A percentile compares a stretch with the other conserved stretches of the same genome.
phyloP scores from a whole-genome alignment of 2,113 vertebrate genomes.

The Bothrops jararaca region DNA sequence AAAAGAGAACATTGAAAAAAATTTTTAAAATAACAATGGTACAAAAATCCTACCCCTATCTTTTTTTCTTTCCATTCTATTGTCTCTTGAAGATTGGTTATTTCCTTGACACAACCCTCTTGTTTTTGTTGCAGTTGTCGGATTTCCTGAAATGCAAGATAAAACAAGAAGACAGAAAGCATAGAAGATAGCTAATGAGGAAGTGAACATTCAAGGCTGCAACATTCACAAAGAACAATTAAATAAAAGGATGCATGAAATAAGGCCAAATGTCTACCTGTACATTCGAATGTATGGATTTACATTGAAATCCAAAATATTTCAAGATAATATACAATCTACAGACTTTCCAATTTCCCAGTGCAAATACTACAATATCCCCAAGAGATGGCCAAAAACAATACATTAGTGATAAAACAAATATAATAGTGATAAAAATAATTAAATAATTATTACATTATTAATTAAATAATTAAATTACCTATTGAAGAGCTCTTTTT shows the following conservation, averaged over 20 bases:
- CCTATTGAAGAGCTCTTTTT: neutral
- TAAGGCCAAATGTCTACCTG: neutral
- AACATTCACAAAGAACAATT: conserved; percentile 43
- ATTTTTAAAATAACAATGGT: neutral
- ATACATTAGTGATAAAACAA: neutral
- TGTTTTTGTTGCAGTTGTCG: conserved; percentile 85
- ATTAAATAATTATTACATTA: neutral
- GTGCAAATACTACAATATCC: neutral
- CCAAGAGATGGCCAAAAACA: neutral
- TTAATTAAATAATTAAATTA: neutral
- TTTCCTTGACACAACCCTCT: conserved; percentile 83
- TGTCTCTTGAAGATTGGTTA: conserved; percentile 89
- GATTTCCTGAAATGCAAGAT: conserved; percentile 75
- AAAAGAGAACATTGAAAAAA: neutral
- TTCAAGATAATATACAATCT: neutral
- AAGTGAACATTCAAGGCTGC: conserved; percentile 25
- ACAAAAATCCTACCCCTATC: conserved; percentile 78
- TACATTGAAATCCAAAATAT: conserved; percentile 5
- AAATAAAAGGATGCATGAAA: conserved; percentile 1
- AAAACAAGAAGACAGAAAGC: conserved; percentile 62
- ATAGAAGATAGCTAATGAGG: conserved; percentile 52
- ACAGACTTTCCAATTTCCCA: neutral
- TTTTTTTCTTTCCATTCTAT: conserved; percentile 98
- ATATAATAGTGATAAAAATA: neutral
- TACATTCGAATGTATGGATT: neutral